phyloP scores from a whole-genome alignment of 2,888 invertebrate species.

The Epirrhoe alternata region DNA sequence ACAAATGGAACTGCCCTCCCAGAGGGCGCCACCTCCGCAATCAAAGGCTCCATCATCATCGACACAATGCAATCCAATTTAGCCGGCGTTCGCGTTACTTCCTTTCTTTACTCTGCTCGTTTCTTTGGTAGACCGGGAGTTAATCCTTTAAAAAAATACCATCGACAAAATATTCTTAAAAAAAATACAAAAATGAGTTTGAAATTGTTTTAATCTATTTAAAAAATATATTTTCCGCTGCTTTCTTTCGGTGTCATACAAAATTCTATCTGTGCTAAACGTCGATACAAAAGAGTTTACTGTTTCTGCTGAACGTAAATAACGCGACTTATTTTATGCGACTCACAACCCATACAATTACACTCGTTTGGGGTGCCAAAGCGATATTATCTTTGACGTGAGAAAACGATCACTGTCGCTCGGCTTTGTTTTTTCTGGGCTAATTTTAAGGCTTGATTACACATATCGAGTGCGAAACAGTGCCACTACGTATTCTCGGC shows the following conservation, averaged over 20 bases:
- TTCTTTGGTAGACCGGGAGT: slow-evolving; percentile 21
- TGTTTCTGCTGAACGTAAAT: too few relatives aligned
- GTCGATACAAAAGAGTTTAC: too few relatives aligned
- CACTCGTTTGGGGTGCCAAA: not conserved
- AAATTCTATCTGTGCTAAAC: too few relatives aligned
- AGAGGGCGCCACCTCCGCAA: slow-evolving; percentile 35
- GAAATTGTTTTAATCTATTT: too few relatives aligned
- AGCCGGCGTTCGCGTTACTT: slow-evolving; percentile 35
- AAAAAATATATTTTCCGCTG: too few relatives aligned
- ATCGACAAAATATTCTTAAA: too few relatives aligned
- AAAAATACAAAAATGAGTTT: too few relatives aligned
- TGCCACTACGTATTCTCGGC: too few relatives aligned
- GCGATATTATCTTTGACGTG: not conserved
- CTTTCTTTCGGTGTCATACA: too few relatives aligned
- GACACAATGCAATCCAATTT: slow-evolving; percentile 45
- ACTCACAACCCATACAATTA: too few relatives aligned
- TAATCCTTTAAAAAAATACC: not conserved
- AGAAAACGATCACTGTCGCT: not conserved
- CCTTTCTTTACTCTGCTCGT: slow-evolving; percentile 28
- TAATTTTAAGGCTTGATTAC: not conserved
- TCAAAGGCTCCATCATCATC: slow-evolving; percentile 44
- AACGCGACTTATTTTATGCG: too few relatives aligned
- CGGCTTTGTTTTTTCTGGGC: not conserved
- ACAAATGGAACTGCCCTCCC: slow-evolving; percentile 33
- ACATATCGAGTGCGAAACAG: too few relatives aligned